Conservation (phyloP, 2,113 vertebrate genomes). For the Dipodomys spectabilis region DNA sequence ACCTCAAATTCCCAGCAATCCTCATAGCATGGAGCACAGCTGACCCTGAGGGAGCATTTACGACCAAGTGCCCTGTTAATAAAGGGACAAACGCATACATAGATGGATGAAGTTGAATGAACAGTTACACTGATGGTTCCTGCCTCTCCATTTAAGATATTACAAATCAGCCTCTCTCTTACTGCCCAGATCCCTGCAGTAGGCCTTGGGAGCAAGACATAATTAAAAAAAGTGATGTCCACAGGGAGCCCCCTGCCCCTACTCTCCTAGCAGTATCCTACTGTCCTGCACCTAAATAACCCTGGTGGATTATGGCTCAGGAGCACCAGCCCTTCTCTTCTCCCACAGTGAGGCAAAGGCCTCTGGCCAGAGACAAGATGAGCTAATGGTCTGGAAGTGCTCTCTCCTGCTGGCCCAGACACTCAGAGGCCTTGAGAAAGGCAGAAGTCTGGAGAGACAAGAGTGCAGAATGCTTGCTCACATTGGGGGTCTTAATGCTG, state of each 20-base stretch:
- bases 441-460: constrained; percentile 4
- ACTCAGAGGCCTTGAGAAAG: constrained; percentile 21
- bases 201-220: background rate
- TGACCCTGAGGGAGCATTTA: background rate
- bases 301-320: background rate
- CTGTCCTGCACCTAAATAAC: background rate
- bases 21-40: background rate
- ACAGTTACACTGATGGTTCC: background rate
- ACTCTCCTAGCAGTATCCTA: background rate
- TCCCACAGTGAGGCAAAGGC: background rate
- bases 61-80: background rate
- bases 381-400: constrained; percentile 34
- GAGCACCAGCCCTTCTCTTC: background rate
- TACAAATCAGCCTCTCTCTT: background rate
- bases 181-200: background rate
- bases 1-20: background rate
- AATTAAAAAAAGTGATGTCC: background rate
- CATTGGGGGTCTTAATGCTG: background rate
- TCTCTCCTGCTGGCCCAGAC: background rate
- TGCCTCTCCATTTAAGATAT: background rate
- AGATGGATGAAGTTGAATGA: constrained; percentile 7
- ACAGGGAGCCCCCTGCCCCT: background rate
- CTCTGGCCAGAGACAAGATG: background rate
- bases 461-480: background rate
- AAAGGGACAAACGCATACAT: constrained; percentile 14